Conservation (phyloP, 2,797 vertebrate genomes). For the Rachycentron canadum region DNA sequence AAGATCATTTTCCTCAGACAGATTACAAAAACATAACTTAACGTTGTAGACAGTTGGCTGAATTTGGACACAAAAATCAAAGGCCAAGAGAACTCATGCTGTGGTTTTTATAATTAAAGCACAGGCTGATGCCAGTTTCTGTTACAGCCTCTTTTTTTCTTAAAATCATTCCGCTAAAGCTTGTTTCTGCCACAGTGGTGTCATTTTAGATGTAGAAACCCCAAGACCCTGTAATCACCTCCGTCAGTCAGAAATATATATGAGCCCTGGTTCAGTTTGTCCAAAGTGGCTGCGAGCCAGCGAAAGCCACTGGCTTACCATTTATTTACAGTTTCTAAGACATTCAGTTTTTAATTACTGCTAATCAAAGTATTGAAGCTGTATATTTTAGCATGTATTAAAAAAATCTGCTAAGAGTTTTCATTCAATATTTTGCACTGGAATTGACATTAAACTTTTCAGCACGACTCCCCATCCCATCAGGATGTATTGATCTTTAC, state of each 20-base stretch:
- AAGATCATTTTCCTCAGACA: constrained; percentile 23
- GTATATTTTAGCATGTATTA: constrained; percentile 36
- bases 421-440: constrained; percentile 19
- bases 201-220: constrained; percentile 45
- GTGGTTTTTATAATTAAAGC: constrained; percentile 67
- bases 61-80: constrained; percentile 57
- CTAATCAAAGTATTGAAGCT: constrained; percentile 25
- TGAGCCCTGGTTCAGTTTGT: constrained; percentile 26
- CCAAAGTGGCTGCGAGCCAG: constrained; percentile 12
- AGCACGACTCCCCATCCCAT: neutral
- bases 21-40: constrained; percentile 56
- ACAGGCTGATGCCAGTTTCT: constrained; percentile 35
- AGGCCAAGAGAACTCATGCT: constrained; percentile 42
- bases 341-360: constrained; percentile 38
- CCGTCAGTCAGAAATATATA: constrained; percentile 57
- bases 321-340: constrained; percentile 37
- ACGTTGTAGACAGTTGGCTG: constrained; percentile 50
- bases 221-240: constrained; percentile 61
- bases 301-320: constrained; percentile 18
- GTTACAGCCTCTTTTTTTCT: constrained; percentile 18
- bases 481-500: neutral
- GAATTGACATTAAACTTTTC: constrained; percentile 24
- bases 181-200: constrained; percentile 59
- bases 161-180: constrained; percentile 47
- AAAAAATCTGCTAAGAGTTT: constrained; percentile 14